phyloP scores from a whole-genome alignment of 2,888 invertebrate genomes.

The Leptothorax acervorum region DNA sequence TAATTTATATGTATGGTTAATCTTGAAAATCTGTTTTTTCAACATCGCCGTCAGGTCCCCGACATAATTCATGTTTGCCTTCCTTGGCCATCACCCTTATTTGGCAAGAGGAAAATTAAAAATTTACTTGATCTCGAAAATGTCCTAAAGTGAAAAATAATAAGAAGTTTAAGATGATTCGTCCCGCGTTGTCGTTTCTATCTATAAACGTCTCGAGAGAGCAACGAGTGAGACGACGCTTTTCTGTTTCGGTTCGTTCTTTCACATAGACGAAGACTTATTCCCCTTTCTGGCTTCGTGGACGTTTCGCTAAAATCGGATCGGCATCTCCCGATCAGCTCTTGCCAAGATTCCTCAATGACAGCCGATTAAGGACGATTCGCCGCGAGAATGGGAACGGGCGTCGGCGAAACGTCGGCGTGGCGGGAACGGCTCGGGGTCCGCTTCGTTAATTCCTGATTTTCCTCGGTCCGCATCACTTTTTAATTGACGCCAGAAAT shows the following conservation, averaged over 20 bases:
- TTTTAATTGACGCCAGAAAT: conserved; percentile 85
- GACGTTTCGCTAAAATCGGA: conserved; percentile 34
- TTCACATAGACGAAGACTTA: background rate
- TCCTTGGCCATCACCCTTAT: no score
- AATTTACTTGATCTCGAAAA: background rate
- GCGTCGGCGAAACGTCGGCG: conserved; percentile 64
- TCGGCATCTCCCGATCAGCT: conserved; percentile 13
- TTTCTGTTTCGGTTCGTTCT: background rate
- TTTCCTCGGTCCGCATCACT: conserved; percentile 85
- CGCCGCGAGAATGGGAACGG: conserved; percentile 59
- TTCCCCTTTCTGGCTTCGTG: background rate
- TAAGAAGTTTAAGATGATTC: background rate
- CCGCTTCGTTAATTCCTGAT: conserved; percentile 84
- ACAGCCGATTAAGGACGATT: conserved; percentile 68
- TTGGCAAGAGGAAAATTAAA: background rate
- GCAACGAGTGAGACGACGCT: background rate
- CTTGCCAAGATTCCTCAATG: conserved; percentile 52
- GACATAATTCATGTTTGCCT: background rate
- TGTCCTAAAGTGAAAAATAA: background rate
- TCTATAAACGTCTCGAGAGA: background rate
- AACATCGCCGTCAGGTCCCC: no score
- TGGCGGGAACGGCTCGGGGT: conserved; percentile 53
- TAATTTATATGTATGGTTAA: background rate
- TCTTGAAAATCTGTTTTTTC: background rate
- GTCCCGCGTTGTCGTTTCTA: background rate